These are phyloP conservation scores for Lasaia peninsularis DNA, from an alignment of 1,140 invertebrate genomes.

Conservation along the genomic window DNA sequence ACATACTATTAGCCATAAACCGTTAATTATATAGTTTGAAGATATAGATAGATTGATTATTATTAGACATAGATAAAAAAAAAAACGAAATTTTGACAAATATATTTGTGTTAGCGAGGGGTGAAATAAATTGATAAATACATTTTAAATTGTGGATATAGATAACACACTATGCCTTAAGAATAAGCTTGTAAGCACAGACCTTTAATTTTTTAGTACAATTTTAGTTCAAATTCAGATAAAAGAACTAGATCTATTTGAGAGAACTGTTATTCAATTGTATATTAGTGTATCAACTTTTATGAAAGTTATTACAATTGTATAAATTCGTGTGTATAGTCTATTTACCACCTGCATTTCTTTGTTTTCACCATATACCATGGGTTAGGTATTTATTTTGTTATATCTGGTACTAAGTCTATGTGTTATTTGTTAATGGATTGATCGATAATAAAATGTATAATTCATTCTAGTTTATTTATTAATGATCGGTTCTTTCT, in stretches of 20 bases:
- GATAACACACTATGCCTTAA: background rate
- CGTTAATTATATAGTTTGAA: too few species aligned
- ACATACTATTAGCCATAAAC: too few species aligned
- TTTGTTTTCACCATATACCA: slow-evolving; percentile 50
- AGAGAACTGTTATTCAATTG: slow-evolving; percentile 27
- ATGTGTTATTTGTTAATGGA: slow-evolving; percentile 71
- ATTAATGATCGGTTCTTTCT: too few species aligned
- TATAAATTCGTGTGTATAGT: slow-evolving; percentile 45
- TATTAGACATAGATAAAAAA: too few species aligned
- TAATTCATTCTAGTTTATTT: background rate
- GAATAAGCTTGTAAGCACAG: slow-evolving; percentile 26
- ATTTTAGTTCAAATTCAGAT: slow-evolving; percentile 63
- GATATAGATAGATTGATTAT: too few species aligned
- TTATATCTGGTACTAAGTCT: slow-evolving; percentile 71
- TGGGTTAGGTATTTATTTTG: slow-evolving; percentile 75
- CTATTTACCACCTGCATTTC: slow-evolving; percentile 46
- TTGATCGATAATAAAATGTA: slow-evolving; percentile 64
- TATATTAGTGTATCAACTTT: slow-evolving; percentile 61
- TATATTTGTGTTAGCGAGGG: too few species aligned
- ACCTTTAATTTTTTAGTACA: slow-evolving; percentile 63
- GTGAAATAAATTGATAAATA: too few species aligned
- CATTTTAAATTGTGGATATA: too few species aligned
- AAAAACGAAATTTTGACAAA: too few species aligned
- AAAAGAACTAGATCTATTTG: slow-evolving; percentile 39
- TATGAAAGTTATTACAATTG: slow-evolving; percentile 26